Percentiles rank a stretch among this genome's conserved stretches.
phyloP scores from a whole-genome alignment of 2,888 invertebrate species.

The Apotomis capreana region DNA sequence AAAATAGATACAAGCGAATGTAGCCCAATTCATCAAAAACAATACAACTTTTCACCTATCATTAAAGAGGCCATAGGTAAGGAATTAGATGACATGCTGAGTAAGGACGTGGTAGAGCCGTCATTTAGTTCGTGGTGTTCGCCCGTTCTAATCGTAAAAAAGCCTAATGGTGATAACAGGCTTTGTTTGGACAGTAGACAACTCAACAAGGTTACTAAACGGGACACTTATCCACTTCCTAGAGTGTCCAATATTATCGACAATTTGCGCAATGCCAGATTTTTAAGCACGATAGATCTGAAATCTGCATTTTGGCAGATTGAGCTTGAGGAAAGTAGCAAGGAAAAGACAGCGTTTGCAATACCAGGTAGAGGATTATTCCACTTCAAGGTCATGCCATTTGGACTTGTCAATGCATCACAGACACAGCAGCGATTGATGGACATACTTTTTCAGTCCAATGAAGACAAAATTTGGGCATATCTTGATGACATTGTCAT shows the following conservation, averaged over 20 bases:
- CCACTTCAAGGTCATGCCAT: too few species aligned
- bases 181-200: slow-evolving; percentile 45
- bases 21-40: slow-evolving; percentile 24
- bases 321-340: too few species aligned
- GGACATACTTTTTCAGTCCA: too few species aligned
- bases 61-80: slow-evolving; percentile 18
- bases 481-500: slow-evolving; percentile 39
- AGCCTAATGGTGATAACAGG: not conserved
- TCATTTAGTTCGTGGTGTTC: slow-evolving; percentile 40
- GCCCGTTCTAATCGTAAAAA: slow-evolving; percentile 34
- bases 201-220: slow-evolving; percentile 44
- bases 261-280: slow-evolving; percentile 39
- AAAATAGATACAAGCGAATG: slow-evolving; percentile 3
- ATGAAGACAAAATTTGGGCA: slow-evolving; percentile 20
- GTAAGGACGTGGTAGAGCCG: slow-evolving; percentile 24
- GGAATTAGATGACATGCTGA: slow-evolving; percentile 24
- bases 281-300: too few species aligned
- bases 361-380: too few species aligned
- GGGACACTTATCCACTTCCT: slow-evolving; percentile 37
- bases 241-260: slow-evolving; percentile 43
- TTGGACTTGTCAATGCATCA: too few species aligned
- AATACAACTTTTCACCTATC: slow-evolving; percentile 27
- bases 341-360: too few species aligned
- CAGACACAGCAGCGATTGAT: too few species aligned
- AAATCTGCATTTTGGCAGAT: too few species aligned